phyloP scores from a whole-genome alignment of 1,140 invertebrate genomes.

The Aplysia californica region DNA sequence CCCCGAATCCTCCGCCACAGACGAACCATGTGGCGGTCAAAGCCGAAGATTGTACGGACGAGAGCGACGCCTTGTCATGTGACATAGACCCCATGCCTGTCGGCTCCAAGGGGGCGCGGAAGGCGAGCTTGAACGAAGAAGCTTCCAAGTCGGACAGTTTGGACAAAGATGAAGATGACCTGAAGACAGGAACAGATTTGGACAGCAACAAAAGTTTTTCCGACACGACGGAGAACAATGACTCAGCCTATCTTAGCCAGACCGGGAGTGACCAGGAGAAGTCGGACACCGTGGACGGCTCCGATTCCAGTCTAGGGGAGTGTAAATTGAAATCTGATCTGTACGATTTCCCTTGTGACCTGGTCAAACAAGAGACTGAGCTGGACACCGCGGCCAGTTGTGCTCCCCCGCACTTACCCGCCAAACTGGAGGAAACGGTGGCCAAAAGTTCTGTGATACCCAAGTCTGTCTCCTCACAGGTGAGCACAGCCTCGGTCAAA shows the following conservation, averaged over 20 bases:
- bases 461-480: no score
- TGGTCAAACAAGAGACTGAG: no score
- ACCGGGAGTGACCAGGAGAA: conserved; percentile 21
- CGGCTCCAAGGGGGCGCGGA: no score
- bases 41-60: not conserved
- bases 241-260: conserved; percentile 26
- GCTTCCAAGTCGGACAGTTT: no score
- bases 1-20: not conserved
- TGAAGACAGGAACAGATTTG: conserved; percentile 10
- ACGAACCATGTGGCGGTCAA: no score
- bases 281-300: conserved; percentile 20
- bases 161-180: conserved; percentile 8
- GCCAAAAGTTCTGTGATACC: no score
- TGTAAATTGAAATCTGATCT: not conserved
- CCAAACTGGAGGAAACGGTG: not conserved
- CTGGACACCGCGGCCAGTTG: not conserved
- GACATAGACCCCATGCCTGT: no score
- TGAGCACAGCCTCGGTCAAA: not conserved
- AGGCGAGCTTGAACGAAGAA: no score
- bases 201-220: conserved; percentile 28
- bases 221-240: conserved; percentile 24
- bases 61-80: no score
- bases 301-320: not conserved
- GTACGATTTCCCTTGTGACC: not conserved
- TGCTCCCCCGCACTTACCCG: not conserved